Evolutionary conservation across 2,888 invertebrate genomes (phyloP).

Genomic region (Amiota minor): DNA sequence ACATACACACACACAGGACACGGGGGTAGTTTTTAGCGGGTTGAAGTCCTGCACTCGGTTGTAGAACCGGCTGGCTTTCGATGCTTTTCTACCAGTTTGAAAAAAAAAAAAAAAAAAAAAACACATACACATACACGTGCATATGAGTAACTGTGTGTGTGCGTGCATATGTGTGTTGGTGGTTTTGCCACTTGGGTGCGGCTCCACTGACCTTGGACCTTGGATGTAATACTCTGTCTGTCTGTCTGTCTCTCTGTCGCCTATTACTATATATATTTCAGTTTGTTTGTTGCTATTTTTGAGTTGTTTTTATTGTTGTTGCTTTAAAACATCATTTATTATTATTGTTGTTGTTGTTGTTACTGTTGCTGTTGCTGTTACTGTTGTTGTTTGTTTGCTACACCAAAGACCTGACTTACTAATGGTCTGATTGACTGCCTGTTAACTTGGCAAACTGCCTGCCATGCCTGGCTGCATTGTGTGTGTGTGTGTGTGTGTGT

Average conservation of each 20-base stretch:
- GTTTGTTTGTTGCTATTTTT: not conserved
- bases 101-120: too few species aligned
- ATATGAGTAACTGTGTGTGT: not conserved
- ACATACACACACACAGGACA: too few species aligned
- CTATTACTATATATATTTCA: not conserved
- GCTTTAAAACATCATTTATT: not conserved
- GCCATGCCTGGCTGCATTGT: not conserved
- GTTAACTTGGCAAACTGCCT: not conserved
- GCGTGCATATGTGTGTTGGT: not conserved
- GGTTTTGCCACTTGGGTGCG: not conserved
- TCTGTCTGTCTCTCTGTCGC: not conserved
- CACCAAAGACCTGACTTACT: not conserved
- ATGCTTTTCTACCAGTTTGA: too few species aligned
- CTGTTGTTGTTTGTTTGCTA: not conserved
- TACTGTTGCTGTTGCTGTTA: not conserved
- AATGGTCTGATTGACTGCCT: not conserved
- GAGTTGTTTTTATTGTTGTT: not conserved
- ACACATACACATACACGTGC: not conserved
- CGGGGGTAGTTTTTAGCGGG: too few species aligned
- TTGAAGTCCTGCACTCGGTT: too few species aligned
- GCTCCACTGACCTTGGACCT: not conserved
- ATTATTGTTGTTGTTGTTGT: not conserved
- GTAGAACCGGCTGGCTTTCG: too few species aligned
- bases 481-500: conserved; percentile 9
- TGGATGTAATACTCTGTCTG: not conserved